Evolutionary conservation across 2,113 vertebrate genomes (phyloP).

Genomic region (Pelodiscus sinensis): DNA sequence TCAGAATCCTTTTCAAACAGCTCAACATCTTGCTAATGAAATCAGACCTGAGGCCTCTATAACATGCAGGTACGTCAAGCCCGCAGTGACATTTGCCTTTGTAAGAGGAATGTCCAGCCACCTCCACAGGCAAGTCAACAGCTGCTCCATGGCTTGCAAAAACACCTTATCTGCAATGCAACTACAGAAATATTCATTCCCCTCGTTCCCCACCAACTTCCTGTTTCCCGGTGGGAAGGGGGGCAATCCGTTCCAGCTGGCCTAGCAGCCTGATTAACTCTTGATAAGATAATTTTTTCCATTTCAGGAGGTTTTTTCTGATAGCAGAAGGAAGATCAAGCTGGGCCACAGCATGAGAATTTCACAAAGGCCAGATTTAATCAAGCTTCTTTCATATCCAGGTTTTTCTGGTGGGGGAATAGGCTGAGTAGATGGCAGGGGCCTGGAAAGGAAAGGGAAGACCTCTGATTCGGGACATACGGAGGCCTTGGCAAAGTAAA

Average conservation of each 20-base stretch:
- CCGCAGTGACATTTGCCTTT: not conserved
- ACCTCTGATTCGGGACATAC: not conserved
- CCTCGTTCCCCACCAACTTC: not conserved
- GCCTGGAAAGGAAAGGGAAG: not conserved
- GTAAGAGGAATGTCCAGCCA: not conserved
- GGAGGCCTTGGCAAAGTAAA: fast-evolving
- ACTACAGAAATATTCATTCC: not conserved
- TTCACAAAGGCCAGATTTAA: not conserved
- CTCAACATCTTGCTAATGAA: constrained; percentile 44
- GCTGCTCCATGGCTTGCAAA: fast-evolving
- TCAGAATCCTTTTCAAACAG: not conserved
- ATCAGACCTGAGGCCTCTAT: not conserved
- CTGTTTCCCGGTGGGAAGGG: not conserved
- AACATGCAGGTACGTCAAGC: constrained; percentile 1
- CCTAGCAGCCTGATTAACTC: not conserved
- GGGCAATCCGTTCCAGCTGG: not conserved
- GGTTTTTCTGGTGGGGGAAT: not conserved
- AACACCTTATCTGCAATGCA: not conserved
- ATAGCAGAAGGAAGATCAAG: not conserved
- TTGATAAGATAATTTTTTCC: not conserved
- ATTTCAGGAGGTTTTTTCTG: not conserved
- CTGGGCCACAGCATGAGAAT: fast-evolving
- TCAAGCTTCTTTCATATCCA: not conserved
- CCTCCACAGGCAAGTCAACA: not conserved
- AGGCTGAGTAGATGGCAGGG: not conserved